These are phyloP conservation scores for Neogobius melanostomus DNA, from an alignment of 2,113 vertebrate species.

Conservation along the genomic window DNA sequence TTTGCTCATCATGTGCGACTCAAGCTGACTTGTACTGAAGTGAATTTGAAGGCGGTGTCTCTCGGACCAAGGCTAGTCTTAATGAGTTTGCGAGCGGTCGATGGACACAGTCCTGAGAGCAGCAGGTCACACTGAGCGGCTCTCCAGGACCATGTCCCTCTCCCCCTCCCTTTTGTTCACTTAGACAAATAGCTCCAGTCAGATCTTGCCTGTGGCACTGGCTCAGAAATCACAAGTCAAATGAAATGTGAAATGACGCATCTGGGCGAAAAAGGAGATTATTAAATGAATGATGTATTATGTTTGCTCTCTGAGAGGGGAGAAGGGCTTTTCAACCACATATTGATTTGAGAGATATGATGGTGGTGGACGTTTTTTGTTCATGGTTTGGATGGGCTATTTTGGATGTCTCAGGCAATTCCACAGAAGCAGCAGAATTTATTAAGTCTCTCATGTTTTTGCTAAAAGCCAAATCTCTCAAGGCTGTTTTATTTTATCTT, in stretches of 20 bases:
- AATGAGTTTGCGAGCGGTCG: background rate
- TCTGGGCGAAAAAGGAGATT: slow-evolving; percentile 20
- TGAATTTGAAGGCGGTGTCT: background rate
- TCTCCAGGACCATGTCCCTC: slow-evolving; percentile 25
- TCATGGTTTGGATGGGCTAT: slow-evolving; percentile 11
- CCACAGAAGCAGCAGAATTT: slow-evolving; percentile 11
- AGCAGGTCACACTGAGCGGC: slow-evolving; percentile 10
- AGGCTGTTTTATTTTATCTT: background rate
- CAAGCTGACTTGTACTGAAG: background rate
- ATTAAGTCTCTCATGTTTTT: background rate
- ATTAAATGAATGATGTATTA: slow-evolving; percentile 44
- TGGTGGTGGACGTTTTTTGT: background rate
- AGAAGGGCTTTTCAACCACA: slow-evolving; percentile 7
- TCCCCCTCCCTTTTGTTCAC: slow-evolving; percentile 27
- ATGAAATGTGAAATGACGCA: slow-evolving; percentile 20
- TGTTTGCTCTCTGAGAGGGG: slow-evolving; percentile 30
- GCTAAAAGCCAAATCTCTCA: background rate
- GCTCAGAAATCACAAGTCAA: slow-evolving; percentile 42
- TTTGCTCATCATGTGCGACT: slow-evolving; percentile 1
- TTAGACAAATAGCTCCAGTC: slow-evolving; percentile 41
- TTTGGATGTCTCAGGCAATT: slow-evolving; percentile 15
- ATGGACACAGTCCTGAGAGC: background rate
- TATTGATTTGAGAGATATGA: slow-evolving; percentile 28
- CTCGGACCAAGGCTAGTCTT: background rate
- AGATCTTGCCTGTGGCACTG: slow-evolving; percentile 41